Evolutionary conservation across 2,888 invertebrate genomes (phyloP), one percentile per base, ranked within the genome.

Genomic region (Eutolmus rufibarbis): DNA sequence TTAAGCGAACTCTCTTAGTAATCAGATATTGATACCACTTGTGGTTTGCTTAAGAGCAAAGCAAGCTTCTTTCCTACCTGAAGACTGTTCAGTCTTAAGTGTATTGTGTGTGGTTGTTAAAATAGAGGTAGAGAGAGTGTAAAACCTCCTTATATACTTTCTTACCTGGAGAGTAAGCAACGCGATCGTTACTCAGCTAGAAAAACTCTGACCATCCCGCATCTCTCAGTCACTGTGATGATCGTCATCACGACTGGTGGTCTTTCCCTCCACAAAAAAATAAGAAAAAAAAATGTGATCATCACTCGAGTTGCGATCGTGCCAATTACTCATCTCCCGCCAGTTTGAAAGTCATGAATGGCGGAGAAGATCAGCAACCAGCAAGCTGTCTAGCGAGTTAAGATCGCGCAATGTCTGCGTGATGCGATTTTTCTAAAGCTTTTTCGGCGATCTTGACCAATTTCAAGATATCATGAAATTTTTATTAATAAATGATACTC

Each of bases 221-320:
- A 43, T 43, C 56, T 37, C 16, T 56, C 82, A 82, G 31, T 82
- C 34, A 56, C 5, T 31, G 51, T 34, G 40, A 79, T 28, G 82
- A 82, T 82, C 82, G 82, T 82, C 82, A 82, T 82, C 82, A 34
- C 57, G 82, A 82, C 82, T 82, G 82, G 82, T 82, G 82, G 82
- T 82, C 82, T 82, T 82, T 82, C 82, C 82, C 57, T 34, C 66
- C 40, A 23, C 37, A 46, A n/a, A 78, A 82, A 66, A 66, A 1
- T 2, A 28, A 66, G 12, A 28, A 66, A 66, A 56, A n/a, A 57
- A 57, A 66, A 14, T 40, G 34, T 34, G 82, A 82, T 82, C 82
- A 37, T 66, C 82, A 37, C 37, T 66, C 2, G 66, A 66, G 66
- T 14, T 66, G n/a, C 23, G 57, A 82, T 57, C 82, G 37, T 34